Base-by-base conservation (phyloP, 2,113 vertebrate genomes). In the Lanius ludovicianus region DNA sequence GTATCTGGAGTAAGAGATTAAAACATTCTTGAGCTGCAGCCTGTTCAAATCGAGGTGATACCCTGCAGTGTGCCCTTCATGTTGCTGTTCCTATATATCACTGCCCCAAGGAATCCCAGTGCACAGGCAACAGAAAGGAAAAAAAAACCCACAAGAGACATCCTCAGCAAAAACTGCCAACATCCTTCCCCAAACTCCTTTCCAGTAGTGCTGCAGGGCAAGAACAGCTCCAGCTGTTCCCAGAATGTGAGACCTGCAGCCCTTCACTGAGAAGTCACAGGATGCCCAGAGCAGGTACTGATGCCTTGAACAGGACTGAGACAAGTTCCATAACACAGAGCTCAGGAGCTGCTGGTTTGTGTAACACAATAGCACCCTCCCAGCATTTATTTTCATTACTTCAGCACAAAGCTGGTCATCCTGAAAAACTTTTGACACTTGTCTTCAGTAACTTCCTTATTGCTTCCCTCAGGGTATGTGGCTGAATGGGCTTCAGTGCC, bases 191-290 rank as follows among this genome's bases (percentile, higher is more conserved):
- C 59, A 56, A 55, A 50, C 25, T 73, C 71, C 28, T 30, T 44
- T 23, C 35, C 71, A 27, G 10, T 13, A 49, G 22, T 41, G 46
- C 73, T 46, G 37, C 75, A 55, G 17, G 63, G 42, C 13, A 53
- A n/a, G 28, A 70, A 79, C 14, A 56, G 67, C 50, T 89, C 76
- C 55, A 56, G 39, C 8, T 73, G 39, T 4, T 55, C 11, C 39
- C 42, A 21, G 52, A 10, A 10, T 3, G 9, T 0, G 0, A 59
- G 2, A 55, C 11, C 55, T 21, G 19, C 77, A 42, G 6, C 12
- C 23, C 71, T 35, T 56, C 41, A 19, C 23, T 10, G 24, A 42
- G 25, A 46, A 55, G 49, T 1, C 23, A 50, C 30, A 60, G 70
- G 37, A 68, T 31, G 44, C 30, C 28, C 27, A 7, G 44, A 44